Evolutionary conservation across 2,888 invertebrate genomes (phyloP).

Genomic region (Campoplex nolae): DNA sequence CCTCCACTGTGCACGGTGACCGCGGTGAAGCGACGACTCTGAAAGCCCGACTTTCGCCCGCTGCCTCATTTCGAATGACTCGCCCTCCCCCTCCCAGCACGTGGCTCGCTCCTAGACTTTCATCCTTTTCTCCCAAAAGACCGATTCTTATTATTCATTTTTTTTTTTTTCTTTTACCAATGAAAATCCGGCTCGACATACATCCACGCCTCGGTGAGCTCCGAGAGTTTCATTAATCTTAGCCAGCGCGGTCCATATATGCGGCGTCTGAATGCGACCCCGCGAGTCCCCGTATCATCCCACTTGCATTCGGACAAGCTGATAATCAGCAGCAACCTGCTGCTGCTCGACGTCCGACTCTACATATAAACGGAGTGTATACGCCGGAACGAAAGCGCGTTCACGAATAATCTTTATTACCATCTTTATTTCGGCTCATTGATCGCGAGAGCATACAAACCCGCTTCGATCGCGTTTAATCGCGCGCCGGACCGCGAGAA

Average conservation of each 20-base stretch:
- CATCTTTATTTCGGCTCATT: conserved; percentile 38
- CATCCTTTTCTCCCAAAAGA: background rate
- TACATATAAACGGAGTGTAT: background rate
- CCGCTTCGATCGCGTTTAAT: no score
- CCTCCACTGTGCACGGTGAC: conserved; percentile 21
- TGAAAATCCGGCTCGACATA: background rate
- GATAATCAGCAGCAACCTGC: background rate
- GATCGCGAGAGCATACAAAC: conserved; percentile 26
- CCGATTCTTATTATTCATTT: background rate
- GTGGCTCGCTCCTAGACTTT: background rate
- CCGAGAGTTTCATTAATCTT: background rate
- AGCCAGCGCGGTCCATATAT: background rate
- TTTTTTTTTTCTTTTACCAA: background rate
- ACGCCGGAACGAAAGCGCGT: background rate
- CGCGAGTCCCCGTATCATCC: background rate
- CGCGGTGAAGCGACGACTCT: background rate
- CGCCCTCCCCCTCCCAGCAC: background rate
- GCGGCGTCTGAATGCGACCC: background rate
- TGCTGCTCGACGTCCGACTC: background rate
- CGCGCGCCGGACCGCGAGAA: background rate
- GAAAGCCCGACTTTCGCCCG: background rate
- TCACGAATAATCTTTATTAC: conserved; percentile 40
- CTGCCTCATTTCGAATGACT: background rate
- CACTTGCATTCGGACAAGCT: background rate
- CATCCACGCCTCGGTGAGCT: background rate